Conservation (phyloP, 1,140 invertebrate species). For the Orius insidiosus region DNA sequence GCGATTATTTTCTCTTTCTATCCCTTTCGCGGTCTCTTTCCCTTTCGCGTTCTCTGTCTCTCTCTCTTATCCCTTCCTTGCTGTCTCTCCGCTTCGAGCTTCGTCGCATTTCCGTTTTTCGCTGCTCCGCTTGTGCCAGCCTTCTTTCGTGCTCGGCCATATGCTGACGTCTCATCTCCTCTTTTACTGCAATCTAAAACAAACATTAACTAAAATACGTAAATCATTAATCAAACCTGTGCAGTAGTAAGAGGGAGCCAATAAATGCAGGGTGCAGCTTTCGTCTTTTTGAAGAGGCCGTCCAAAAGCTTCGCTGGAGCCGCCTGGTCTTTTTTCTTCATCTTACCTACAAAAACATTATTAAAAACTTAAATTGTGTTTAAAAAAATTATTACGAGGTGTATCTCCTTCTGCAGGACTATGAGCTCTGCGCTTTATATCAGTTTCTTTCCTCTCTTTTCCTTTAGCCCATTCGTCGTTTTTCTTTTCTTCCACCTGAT, state of each 20-base stretch:
- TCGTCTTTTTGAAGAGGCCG: conserved; percentile 92
- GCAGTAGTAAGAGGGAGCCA: conserved; percentile 91
- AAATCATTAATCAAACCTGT: conserved; percentile 44
- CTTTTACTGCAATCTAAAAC: conserved; percentile 66
- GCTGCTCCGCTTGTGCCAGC: conserved; percentile 56
- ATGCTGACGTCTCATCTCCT: conserved; percentile 65
- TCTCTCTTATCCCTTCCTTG: conserved; percentile 10
- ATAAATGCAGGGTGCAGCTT: conserved; percentile 87
- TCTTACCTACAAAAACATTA: conserved; percentile 41
- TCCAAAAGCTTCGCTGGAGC: conserved; percentile 82
- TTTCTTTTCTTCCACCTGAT: conserved; percentile 28
- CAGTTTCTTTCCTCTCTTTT: conserved; percentile 28
- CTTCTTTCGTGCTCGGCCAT: conserved; percentile 68
- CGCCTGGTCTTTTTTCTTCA: conserved; percentile 66
- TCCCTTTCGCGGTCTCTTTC: conserved; percentile 3
- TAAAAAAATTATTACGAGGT: background rate
- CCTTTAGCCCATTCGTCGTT: conserved; percentile 39
- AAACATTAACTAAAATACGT: conserved; percentile 4
- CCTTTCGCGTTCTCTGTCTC: conserved; percentile 6
- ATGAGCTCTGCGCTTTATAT: conserved; percentile 27
- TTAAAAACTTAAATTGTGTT: background rate
- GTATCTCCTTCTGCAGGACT: conserved; percentile 25
- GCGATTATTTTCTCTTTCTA: background rate
- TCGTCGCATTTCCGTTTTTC: conserved; percentile 21
- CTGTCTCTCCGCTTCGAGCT: conserved; percentile 16